phyloP scores from a whole-genome alignment of 2,888 invertebrate genomes.

The Macrosoma leucophasiata region DNA sequence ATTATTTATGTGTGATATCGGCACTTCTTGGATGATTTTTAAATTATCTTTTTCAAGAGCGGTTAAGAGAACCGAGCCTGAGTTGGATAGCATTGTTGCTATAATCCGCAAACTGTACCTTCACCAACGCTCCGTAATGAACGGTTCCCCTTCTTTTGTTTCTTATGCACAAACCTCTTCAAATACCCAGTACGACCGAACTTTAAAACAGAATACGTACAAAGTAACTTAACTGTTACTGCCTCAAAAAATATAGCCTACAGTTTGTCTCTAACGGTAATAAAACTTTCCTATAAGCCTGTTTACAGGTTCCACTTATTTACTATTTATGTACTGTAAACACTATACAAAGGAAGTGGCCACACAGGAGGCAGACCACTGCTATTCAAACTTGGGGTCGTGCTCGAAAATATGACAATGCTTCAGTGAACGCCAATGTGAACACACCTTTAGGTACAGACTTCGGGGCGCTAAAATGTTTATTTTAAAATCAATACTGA shows the following conservation, averaged over 20 bases:
- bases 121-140: no score
- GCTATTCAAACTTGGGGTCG: slow-evolving; percentile 51
- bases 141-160: no score
- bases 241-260: slow-evolving; percentile 7
- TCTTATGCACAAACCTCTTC: no score
- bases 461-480: slow-evolving; percentile 41
- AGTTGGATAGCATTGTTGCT: no score
- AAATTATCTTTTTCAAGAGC: no score
- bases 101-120: no score
- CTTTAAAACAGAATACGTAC: not conserved
- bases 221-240: no score
- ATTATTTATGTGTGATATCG: no score
- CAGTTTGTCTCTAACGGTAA: slow-evolving; percentile 30
- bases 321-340: slow-evolving; percentile 60
- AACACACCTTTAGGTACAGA: slow-evolving; percentile 54
- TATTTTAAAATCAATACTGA: no score
- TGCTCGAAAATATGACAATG: slow-evolving; percentile 64
- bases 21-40: no score
- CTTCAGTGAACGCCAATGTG: slow-evolving; percentile 54
- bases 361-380: slow-evolving; percentile 42
- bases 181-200: no score
- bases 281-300: slow-evolving; percentile 53
- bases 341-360: slow-evolving; percentile 53
- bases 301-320: slow-evolving; percentile 52
- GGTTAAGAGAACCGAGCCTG: no score